Conservation (phyloP, 2,797 vertebrate genomes). For the Acanthis flammea region DNA sequence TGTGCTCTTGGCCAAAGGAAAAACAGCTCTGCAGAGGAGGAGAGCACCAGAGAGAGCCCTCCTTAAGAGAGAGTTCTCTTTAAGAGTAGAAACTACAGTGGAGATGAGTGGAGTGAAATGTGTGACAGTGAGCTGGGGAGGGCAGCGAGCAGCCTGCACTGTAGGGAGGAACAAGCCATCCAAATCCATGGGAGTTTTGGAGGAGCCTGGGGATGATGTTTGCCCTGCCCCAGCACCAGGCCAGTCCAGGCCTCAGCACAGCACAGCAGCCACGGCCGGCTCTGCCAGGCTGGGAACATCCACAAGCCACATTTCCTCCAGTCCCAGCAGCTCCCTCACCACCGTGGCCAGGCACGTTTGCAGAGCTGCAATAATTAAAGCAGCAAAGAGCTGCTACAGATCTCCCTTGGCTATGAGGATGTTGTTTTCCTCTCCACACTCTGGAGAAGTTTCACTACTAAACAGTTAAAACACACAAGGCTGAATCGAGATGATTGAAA, state of each 20-base stretch:
- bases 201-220: background rate
- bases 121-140: background rate
- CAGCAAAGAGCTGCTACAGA: rapidly evolving
- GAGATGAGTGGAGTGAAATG: background rate
- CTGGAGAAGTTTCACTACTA: background rate
- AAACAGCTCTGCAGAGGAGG: background rate
- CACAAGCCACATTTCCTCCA: background rate
- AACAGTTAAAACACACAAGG: conserved; percentile 34
- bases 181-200: background rate
- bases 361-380: background rate
- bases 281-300: background rate
- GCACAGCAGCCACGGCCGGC: background rate
- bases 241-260: background rate
- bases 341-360: background rate
- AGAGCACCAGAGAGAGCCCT: background rate
- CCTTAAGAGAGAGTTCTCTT: background rate
- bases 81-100: background rate
- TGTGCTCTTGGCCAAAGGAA: background rate
- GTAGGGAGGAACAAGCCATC: background rate
- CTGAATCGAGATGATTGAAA: background rate
- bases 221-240: background rate
- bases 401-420: rapidly evolving
- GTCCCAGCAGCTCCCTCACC: background rate
- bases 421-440: background rate
- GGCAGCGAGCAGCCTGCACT: background rate